A percentile compares a stretch with the other conserved stretches of the same genome.
Conservation (phyloP, 2,888 invertebrate genomes). For the Hymenopus coronatus region DNA sequence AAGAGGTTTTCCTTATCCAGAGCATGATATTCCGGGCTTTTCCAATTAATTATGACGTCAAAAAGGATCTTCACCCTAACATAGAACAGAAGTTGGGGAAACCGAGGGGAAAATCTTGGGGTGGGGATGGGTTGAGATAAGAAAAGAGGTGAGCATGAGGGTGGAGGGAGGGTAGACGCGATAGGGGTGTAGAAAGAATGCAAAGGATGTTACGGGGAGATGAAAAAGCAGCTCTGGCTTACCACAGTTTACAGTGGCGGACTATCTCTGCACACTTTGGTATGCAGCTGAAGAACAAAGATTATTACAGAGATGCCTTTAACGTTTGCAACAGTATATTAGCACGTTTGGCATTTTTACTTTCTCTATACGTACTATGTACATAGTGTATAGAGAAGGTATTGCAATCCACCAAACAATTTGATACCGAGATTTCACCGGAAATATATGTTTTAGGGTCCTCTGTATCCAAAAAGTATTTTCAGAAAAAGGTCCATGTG, state of each 20-base stretch:
- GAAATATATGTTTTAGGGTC: too few relatives aligned
- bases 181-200: background rate
- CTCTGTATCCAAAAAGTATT: too few relatives aligned
- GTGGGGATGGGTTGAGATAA: background rate
- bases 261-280: background rate
- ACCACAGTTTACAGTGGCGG: background rate
- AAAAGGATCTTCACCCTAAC: constrained; percentile 21
- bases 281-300: background rate
- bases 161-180: background rate
- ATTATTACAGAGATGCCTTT: background rate
- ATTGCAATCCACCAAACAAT: too few relatives aligned
- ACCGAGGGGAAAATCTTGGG: background rate
- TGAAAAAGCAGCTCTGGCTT: background rate
- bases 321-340: too few relatives aligned
- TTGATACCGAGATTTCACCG: too few relatives aligned
- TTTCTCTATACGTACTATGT: too few relatives aligned
- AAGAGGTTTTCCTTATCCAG: background rate
- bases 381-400: too few relatives aligned
- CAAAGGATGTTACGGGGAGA: background rate
- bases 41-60: constrained; percentile 26
- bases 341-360: too few relatives aligned
- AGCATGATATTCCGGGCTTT: constrained; percentile 14
- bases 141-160: background rate
- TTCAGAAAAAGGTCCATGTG: too few relatives aligned
- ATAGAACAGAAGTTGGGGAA: background rate